Evolutionary conservation across 2,888 invertebrate genomes (phyloP).

Genomic region (Acrocera orbiculus): DNA sequence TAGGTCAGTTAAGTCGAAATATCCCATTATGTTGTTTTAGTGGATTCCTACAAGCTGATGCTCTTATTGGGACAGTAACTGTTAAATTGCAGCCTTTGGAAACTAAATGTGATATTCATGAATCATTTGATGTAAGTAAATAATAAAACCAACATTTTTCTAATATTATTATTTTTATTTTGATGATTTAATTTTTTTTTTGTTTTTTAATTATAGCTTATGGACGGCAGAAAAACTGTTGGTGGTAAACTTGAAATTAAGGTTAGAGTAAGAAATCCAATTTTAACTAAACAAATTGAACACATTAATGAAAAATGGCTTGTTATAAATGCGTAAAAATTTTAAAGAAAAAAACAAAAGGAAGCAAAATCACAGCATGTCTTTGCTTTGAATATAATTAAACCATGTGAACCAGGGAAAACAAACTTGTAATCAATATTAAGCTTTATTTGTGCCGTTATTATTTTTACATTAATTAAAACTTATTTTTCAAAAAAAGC

Average conservation of each 20-base stretch:
- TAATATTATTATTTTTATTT: neutral
- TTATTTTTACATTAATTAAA: too few relatives aligned
- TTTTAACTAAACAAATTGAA: slow-evolving; percentile 76
- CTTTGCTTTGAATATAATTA: too few relatives aligned
- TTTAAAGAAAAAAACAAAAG: too few relatives aligned
- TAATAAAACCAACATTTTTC: neutral
- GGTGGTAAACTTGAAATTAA: slow-evolving; percentile 86
- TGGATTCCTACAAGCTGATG: slow-evolving; percentile 83
- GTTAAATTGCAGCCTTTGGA: slow-evolving; percentile 83
- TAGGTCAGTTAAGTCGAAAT: slow-evolving; percentile 32
- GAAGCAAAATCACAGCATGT: too few relatives aligned
- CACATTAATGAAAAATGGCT: slow-evolving; percentile 86
- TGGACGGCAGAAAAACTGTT: slow-evolving; percentile 73
- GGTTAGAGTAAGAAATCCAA: slow-evolving; percentile 70
- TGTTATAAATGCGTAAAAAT: slow-evolving; percentile 48
- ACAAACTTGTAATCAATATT: too few relatives aligned
- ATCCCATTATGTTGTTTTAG: slow-evolving; percentile 53
- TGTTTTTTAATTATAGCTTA: slow-evolving; percentile 39
- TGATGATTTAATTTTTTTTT: slow-evolving; percentile 18
- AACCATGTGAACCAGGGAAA: too few relatives aligned
- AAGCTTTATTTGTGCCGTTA: too few relatives aligned
- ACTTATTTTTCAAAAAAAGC: too few relatives aligned
- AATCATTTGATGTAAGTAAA: slow-evolving; percentile 73
- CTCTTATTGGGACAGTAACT: slow-evolving; percentile 60
- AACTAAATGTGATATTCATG: slow-evolving; percentile 73